Conservation (phyloP, 2,888 invertebrate species). For the Eristalis pertinax region DNA sequence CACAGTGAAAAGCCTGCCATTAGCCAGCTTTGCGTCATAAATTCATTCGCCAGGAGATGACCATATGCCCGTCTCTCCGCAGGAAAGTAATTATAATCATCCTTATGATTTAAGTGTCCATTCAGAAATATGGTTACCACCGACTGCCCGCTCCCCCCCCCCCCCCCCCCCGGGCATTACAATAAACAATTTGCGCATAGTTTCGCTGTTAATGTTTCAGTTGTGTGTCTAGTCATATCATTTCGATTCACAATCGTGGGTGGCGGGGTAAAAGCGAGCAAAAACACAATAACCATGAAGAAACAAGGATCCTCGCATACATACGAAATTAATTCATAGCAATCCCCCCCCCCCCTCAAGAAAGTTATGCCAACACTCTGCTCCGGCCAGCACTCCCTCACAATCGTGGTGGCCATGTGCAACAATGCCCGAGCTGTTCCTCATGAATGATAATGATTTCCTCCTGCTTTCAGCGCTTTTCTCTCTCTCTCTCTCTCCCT, state of each 20-base stretch:
- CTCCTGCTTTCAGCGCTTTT: no score
- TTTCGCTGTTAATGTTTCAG: conserved; percentile 58
- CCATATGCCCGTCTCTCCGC: conserved; percentile 19
- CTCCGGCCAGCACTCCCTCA: background rate
- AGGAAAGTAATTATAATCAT: conserved; percentile 70
- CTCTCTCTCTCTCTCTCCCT: background rate
- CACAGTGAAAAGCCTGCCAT: background rate
- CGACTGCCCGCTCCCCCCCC: background rate
- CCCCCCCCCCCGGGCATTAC: conserved; percentile 14
- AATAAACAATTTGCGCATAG: conserved; percentile 65
- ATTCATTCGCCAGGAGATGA: background rate
- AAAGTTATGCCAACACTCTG: conserved; percentile 24
- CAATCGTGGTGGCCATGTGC: conserved; percentile 19
- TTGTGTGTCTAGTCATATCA: conserved; percentile 38
- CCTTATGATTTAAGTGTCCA: conserved; percentile 62
- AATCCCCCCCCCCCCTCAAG: background rate
- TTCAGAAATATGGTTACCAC: conserved; percentile 9
- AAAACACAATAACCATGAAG: background rate
- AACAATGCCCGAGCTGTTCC: conserved; percentile 58
- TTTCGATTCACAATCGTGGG: background rate
- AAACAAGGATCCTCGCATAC: background rate
- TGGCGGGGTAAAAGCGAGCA: background rate
- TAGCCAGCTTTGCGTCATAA: conserved; percentile 7
- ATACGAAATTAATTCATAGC: conserved; percentile 41
- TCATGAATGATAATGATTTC: conserved; percentile 65